phyloP scores from a whole-genome alignment of 37 sponge, comb jelly and placozoan genomes.

The Eunapius fragilis region DNA sequence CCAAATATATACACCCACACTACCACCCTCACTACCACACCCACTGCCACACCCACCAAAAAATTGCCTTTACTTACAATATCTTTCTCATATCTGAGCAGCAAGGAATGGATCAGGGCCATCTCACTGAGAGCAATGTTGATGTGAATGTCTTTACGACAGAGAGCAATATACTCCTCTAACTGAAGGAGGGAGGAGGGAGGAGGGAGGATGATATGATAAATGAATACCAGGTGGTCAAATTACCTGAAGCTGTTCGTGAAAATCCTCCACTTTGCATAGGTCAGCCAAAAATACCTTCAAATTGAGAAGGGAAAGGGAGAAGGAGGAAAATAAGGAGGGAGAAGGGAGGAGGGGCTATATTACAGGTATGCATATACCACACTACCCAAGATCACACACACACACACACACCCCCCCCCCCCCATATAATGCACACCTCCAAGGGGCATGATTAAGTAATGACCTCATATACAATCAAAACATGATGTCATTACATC shows the following conservation, averaged over 20 bases:
- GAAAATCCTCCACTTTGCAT: constrained; percentile 84
- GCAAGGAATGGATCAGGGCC: constrained; percentile 60
- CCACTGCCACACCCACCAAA: not conserved
- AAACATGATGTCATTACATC: too few relatives aligned
- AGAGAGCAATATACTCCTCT: constrained; percentile 88
- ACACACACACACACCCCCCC: too few relatives aligned
- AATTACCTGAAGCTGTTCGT: constrained; percentile 67
- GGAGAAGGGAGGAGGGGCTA: not conserved
- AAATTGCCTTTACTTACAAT: constrained; percentile 49
- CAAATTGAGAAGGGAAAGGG: not conserved
- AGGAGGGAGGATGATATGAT: not conserved
- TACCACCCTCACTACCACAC: too few relatives aligned
- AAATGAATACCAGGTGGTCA: not conserved
- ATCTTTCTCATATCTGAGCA: constrained; percentile 63
- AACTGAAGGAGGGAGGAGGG: constrained; percentile 30
- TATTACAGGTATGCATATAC: too few relatives aligned
- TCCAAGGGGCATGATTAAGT: too few relatives aligned
- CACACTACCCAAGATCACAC: too few relatives aligned
- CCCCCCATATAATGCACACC: too few relatives aligned
- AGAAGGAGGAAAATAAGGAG: not conserved
- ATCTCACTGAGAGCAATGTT: constrained; percentile 80
- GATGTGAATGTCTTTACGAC: constrained; percentile 73
- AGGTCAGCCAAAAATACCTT: constrained; percentile 73
- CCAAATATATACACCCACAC: too few relatives aligned
- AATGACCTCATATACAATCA: too few relatives aligned